Base-by-base conservation (phyloP, 2,888 invertebrate genomes). In the Drosophila engyochracea region DNA sequence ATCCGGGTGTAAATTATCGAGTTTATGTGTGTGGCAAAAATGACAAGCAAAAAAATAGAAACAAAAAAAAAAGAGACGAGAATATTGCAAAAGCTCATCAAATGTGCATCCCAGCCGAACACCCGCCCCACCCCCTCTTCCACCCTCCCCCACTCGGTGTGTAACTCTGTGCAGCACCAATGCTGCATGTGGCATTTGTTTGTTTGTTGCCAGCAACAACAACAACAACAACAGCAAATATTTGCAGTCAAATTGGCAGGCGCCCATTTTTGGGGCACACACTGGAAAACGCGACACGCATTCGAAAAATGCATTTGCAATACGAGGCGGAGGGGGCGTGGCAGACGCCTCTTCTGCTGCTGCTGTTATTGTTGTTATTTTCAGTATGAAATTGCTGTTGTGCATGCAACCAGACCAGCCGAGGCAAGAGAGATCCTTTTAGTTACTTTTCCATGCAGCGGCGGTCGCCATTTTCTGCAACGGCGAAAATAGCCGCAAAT, bases 201-300 rank as follows among this genome's bases (percentile, higher is more conserved):
- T 85, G 75, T 74, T 74, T 83, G 85, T 70, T 68, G 73, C 49
- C 61, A 70, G 39, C 33, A 59, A 44, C 41, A 65, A 41, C 47
- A 62, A 25, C 57, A 62, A 10, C 58, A 52, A 25, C 55, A 68
- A 72, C 41, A 69, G 49, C 59, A 72, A 70, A 65, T 58, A 81
- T 64, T 66, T 78, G 62, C 83, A 61, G 74, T 70, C 80, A 90
- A 85, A 90, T 85, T 85, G 85, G 90, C 90, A 85, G 86, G 53
- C 85, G 58, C 62, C 62, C 65, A 76, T 37, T 77, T 60, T 51
- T 28, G 37, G 28, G n/a, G 28, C 37, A 25, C 33, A 19, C 62
- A 70, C 64, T 63, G 66, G 78, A 75, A 83, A 89, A 83, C 91
- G 85, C 91, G 87, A 86, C 87, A 89, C 91, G 85, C 85, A 86